Evolutionary conservation across 2,113 vertebrate genomes (phyloP).

Genomic region (Bujurquina vittata): DNA sequence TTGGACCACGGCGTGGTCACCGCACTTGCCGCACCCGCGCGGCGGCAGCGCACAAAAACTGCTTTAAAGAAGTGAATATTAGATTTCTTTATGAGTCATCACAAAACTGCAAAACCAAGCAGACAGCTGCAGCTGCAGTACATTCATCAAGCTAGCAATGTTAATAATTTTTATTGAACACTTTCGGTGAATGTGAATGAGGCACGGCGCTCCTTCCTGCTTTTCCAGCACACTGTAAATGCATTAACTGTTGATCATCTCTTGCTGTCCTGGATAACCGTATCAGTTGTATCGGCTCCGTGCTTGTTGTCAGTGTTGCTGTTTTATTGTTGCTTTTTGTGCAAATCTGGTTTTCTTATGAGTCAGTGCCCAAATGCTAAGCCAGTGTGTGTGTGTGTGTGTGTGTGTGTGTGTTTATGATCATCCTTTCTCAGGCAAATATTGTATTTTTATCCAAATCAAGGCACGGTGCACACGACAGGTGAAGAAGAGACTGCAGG

Average conservation of each 20-base stretch:
- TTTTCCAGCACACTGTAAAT: not conserved
- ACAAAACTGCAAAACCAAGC: no score
- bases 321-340: not conserved
- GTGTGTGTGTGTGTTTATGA: not conserved
- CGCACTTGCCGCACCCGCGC: no score
- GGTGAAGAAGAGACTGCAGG: not conserved
- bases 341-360: not conserved
- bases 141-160: no score
- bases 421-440: not conserved
- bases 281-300: not conserved
- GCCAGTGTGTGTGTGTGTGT: no score
- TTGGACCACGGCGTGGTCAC: no score
- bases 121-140: no score
- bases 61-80: no score
- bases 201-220: fast-evolving
- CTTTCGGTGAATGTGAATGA: not conserved
- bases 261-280: fast-evolving
- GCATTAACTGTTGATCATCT: not conserved
- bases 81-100: no score
- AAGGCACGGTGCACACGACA: not conserved
- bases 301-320: not conserved
- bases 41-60: no score
- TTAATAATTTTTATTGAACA: no score
- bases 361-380: not conserved
- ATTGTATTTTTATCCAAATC: not conserved